A percentile compares a stretch with the other conserved stretches of the same genome.
phyloP scores from a whole-genome alignment of 2,797 vertebrate species.

The Chanos chanos region DNA sequence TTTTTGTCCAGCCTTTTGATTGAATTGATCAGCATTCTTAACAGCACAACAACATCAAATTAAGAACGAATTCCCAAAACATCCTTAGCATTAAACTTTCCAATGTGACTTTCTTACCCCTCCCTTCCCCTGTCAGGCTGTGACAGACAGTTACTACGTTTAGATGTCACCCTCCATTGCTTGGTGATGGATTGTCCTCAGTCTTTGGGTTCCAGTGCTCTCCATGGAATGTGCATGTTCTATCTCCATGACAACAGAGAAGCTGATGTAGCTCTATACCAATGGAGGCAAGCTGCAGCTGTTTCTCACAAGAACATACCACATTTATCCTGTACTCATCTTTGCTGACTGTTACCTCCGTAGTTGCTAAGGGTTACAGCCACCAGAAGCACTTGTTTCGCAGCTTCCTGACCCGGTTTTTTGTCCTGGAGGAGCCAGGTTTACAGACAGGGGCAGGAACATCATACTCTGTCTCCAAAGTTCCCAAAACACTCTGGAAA shows the following conservation, averaged over 20 bases:
- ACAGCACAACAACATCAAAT: no score
- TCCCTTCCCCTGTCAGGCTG: no score
- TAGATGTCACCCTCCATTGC: no score
- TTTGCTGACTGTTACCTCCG: constrained; percentile 18
- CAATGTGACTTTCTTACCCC: no score
- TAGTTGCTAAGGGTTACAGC: constrained; percentile 73
- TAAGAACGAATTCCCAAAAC: no score
- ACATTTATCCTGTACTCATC: constrained; percentile 16
- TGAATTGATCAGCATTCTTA: not conserved
- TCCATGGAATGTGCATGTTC: not conserved
- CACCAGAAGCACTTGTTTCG: constrained; percentile 98
- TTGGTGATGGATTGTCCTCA: not conserved
- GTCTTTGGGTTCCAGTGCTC: not conserved
- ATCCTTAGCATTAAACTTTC: no score
- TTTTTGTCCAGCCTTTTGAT: not conserved
- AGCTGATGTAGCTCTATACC: constrained; percentile 25
- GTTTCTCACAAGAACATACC: constrained; percentile 13
- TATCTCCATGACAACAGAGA: constrained; percentile 1
- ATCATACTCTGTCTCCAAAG: constrained; percentile 69
- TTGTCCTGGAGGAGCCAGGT: constrained; percentile 53
- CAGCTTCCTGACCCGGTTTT: constrained; percentile 86
- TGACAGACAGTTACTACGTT: no score
- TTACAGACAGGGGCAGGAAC: constrained; percentile 52
- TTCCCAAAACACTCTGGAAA: constrained; percentile 79
- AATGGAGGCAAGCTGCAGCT: not conserved